Evolutionary conservation across 2,797 vertebrate genomes (phyloP), one percentile per base, ranked within the genome.

Genomic region (Anomalospiza imberbis): DNA sequence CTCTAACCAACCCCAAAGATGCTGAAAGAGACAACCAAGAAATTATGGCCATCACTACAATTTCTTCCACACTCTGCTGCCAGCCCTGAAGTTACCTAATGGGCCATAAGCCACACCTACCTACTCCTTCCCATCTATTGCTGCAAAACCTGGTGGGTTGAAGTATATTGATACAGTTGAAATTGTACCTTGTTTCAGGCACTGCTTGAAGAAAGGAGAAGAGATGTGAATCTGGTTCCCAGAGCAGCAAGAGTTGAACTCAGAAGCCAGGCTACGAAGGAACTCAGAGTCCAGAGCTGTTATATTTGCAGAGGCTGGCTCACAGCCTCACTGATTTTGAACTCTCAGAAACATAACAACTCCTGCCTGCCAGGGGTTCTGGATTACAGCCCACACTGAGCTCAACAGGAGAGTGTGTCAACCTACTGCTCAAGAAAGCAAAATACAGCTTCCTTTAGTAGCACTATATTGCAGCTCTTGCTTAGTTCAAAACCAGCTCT

Each of bases 381-480:
- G 68, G 75, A 89, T 85, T 53, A 63, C 78, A 91, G 68, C 84
- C 81, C 78, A 89, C 93, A 74, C 65, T 3, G 24, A 76, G 85
- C 89, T 88, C 85, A 92, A 82, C 57, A 63, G 72, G 75, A 87
- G 55, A 82, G 26, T 4, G 10, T 28, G 38, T 62, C 63, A 91
- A 92, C 67, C 80, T 83, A 45, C 75, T 45, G 42, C 81, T 87
- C 71, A 63, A 65, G 75, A 89, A 83, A 89, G 57, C 89, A 96
- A 93, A 95, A 77, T 4, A 85, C 67, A 88, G n/a, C 55, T 53
- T 84, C 91, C 26, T 89, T 92, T 20, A 85, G 68, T 17, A 74
- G 70, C 73, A 68, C 31, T 42, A 79, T 72, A 55, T 66, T 62
- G 47, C 31, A 88, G 45, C 44, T 79, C 44, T 71, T 76, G 63